Evolutionary conservation across 2,888 invertebrate species (phyloP).

Genomic region (Cacoxenus indagator): DNA sequence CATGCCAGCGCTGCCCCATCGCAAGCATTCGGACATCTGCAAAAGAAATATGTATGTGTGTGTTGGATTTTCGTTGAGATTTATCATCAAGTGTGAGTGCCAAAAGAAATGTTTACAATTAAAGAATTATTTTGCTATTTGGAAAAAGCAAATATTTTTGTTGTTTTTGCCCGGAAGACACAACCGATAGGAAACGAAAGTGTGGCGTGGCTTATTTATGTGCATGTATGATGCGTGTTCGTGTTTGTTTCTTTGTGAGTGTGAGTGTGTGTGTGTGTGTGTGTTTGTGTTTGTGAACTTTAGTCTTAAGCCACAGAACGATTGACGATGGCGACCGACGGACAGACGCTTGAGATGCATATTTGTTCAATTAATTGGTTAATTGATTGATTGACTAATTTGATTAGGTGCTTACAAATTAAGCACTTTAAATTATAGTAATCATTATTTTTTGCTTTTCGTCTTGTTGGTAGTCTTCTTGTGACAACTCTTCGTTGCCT

Average conservation of each 20-base stretch:
- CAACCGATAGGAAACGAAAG: constrained; percentile 3
- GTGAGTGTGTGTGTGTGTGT: constrained; percentile 25
- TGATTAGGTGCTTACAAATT: constrained; percentile 5
- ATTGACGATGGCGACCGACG: too few relatives aligned
- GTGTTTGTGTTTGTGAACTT: neutral
- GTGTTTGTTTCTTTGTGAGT: constrained; percentile 21
- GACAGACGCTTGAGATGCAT: too few relatives aligned
- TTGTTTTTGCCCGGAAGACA: constrained; percentile 17
- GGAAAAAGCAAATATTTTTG: too few relatives aligned
- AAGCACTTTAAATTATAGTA: constrained; percentile 2
- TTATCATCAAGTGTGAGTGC: constrained; percentile 26
- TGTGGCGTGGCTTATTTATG: too few relatives aligned
- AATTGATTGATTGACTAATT: neutral
- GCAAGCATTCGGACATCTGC: constrained; percentile 80
- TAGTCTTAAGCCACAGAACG: too few relatives aligned
- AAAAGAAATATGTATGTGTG: constrained; percentile 65
- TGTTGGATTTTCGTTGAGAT: constrained; percentile 45
- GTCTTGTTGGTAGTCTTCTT: too few relatives aligned
- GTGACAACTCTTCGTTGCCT: neutral
- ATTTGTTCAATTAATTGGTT: too few relatives aligned
- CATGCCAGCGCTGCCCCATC: constrained; percentile 81
- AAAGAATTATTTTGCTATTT: too few relatives aligned
- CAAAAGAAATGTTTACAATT: too few relatives aligned
- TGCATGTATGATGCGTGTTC: too few relatives aligned
- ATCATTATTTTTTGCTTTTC: neutral